Conservation (phyloP, 1,140 invertebrate genomes). For the Panagrolaimus sp. region DNA sequence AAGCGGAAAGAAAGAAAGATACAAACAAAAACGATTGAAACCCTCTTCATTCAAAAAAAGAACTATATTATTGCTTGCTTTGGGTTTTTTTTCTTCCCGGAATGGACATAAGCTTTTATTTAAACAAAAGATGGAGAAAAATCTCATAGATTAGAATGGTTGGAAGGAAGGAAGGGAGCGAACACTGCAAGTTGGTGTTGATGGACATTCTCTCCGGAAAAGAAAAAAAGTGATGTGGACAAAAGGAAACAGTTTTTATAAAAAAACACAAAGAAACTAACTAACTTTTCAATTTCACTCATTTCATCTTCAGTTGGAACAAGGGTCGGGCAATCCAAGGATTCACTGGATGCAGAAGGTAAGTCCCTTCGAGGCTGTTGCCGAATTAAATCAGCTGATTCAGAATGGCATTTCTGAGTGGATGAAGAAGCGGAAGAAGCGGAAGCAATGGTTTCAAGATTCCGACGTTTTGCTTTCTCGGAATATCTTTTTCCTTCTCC, state of each 20-base stretch:
- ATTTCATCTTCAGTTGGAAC: slow-evolving; percentile 7
- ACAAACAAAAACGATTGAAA: too few species aligned
- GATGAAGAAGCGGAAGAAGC: not conserved
- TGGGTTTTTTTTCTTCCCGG: too few species aligned
- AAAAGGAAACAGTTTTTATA: not conserved
- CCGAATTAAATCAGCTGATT: not conserved
- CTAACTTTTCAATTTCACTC: slow-evolving; percentile 16
- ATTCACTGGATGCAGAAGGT: not conserved
- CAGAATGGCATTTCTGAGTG: not conserved
- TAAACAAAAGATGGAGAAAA: too few species aligned
- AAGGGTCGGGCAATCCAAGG: not conserved
- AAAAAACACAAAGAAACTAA: not conserved
- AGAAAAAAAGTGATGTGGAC: not conserved
- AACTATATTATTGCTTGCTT: too few species aligned
- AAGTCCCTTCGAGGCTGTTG: not conserved
- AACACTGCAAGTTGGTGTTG: too few species aligned
- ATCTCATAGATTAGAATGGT: too few species aligned
- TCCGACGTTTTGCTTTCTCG: not conserved
- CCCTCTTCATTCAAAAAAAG: too few species aligned
- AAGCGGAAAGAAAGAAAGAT: too few species aligned
- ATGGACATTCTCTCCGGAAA: too few species aligned
- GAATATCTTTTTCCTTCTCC: not conserved
- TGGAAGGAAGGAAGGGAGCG: too few species aligned
- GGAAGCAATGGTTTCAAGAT: not conserved
- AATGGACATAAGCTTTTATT: too few species aligned